These are phyloP conservation scores for Trachelus stipa DNA, from an alignment of 2,888 invertebrate genomes.

Conservation along the genomic window DNA sequence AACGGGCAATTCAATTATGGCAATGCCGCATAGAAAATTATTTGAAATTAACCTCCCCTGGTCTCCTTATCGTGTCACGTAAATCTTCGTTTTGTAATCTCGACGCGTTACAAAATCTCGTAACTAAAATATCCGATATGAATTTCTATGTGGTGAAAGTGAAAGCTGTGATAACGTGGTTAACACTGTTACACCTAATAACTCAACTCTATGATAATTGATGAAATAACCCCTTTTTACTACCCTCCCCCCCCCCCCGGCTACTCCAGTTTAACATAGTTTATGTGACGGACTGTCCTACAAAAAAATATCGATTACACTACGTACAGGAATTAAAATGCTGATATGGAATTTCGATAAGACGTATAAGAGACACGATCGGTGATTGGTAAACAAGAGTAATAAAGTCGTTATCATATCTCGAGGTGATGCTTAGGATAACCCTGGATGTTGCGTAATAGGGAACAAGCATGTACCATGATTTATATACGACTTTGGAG, in stretches of 20 bases:
- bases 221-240: background rate
- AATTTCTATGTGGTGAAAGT: background rate
- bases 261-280: background rate
- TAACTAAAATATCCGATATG: background rate
- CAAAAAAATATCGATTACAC: background rate
- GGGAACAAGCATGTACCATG: background rate
- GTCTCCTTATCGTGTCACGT: background rate
- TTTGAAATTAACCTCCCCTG: background rate
- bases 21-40: background rate
- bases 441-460: slow-evolving; percentile 37
- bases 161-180: background rate
- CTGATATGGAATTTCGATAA: background rate
- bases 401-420: slow-evolving; percentile 49
- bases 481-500: background rate
- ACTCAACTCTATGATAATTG: background rate
- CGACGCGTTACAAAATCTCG: background rate
- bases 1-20: background rate
- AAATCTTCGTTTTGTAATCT: background rate
- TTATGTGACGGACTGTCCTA: background rate
- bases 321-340: background rate
- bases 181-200: background rate
- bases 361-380: background rate
- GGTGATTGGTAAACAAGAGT: slow-evolving; percentile 45
- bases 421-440: slow-evolving; percentile 46
- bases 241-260: no score